A percentile compares a stretch with the other conserved stretches of the same genome.
Conservation (phyloP, 2,888 invertebrate species). For the Noctua fimbriata region DNA sequence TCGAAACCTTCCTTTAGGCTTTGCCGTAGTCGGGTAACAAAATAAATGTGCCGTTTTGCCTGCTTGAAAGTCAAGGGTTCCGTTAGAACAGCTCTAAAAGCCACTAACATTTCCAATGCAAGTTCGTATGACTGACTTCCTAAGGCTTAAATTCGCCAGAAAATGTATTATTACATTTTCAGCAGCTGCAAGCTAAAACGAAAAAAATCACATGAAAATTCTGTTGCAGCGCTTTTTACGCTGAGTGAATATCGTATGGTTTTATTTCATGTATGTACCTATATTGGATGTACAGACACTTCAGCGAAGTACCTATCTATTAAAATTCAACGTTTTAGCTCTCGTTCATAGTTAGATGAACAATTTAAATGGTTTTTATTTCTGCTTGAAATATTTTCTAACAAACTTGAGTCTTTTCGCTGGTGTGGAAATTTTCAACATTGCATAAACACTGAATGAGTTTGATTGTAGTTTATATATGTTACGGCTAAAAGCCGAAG, state of each 20-base stretch:
- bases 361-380: conserved; percentile 58
- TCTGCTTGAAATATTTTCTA: conserved; percentile 48
- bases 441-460: conserved; percentile 29
- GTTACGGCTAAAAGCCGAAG: no score
- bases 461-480: neutral
- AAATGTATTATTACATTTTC: conserved; percentile 32
- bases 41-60: neutral
- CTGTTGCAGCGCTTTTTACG: conserved; percentile 26
- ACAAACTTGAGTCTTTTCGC: conserved; percentile 41
- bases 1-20: neutral
- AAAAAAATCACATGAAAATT: conserved; percentile 21
- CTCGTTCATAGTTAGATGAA: conserved; percentile 53
- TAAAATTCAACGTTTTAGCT: conserved; percentile 57
- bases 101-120: conserved; percentile 19
- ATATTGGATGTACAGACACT: conserved; percentile 30
- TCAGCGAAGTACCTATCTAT: conserved; percentile 34
- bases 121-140: conserved; percentile 11
- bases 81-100: conserved; percentile 5
- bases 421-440: conserved; percentile 7
- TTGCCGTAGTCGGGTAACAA: neutral
- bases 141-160: conserved; percentile 18
- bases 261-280: conserved; percentile 5
- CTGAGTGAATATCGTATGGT: conserved; percentile 14
- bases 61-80: neutral
- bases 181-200: conserved; percentile 3